Evolutionary conservation across 2,888 invertebrate species (phyloP), one percentile per base, ranked within the genome.

Genomic region (Archips crataeganus): DNA sequence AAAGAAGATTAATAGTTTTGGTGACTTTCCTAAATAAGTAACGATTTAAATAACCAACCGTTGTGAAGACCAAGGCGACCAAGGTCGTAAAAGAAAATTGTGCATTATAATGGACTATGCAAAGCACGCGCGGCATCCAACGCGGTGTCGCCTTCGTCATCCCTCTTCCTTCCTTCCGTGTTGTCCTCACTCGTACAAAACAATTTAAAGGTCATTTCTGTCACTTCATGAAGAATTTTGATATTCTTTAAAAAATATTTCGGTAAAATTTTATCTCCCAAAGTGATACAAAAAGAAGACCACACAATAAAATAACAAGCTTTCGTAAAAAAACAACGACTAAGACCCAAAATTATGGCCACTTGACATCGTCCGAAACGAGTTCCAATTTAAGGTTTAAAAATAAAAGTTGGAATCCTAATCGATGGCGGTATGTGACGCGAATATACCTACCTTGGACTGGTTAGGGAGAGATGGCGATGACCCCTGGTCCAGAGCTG

Each of bases 361-460:
- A 47, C 64, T 70, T 72, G 74, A 69, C 75, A 57, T 76, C 75
- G 72, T 75, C 74, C 61, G 13, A 60, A 71, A 78, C 72, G 72
- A 65, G 72, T 64, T 73, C 60, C 63, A 68, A 34, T 42, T 73
- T 69, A 77, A 81, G 78, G 71, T 77, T 75, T 77, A 85, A 85
- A 84, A 86, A 83, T 84, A 81, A 85, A 85, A 84, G 77, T 74
- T 79, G 76, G 77, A 79, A 82, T 86, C 87, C 86, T 87, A 90
- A 92, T 88, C 85, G 82, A 80, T 80, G 80, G 86, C 87, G 81
- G 91, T 90, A 92, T 92, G 91, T 92, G 91, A 88, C 84, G 84
- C 85, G 83, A 84, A 87, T 86, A 88, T 87, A 81, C 70, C 64
- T 71, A 85, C 83, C 85, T 86, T 83, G 87, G 87, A 89, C 88